Conservation (phyloP, 2,797 vertebrate species). For the Bovichtus diacanthus region DNA sequence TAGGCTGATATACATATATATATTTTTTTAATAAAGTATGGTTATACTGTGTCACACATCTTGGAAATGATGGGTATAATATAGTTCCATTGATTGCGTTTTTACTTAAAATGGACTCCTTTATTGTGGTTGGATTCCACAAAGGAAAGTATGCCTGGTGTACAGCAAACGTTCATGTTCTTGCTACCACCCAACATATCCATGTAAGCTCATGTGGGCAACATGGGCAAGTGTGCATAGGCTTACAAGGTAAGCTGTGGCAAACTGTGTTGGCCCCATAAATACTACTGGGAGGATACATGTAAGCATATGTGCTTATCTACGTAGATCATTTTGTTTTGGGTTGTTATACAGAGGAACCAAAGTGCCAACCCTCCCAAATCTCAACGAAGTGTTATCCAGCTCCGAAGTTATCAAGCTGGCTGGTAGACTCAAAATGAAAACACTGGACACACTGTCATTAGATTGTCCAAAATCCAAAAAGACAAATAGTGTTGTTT, state of each 20-base stretch:
- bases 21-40: slow-evolving; percentile 25
- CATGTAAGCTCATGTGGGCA: background rate
- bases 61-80: background rate
- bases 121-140: background rate
- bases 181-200: background rate
- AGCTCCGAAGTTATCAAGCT: slow-evolving; percentile 1
- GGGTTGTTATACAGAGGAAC: background rate
- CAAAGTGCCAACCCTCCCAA: background rate
- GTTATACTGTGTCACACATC: slow-evolving; percentile 7
- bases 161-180: background rate
- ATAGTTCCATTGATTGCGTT: slow-evolving; percentile 4
- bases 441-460: background rate
- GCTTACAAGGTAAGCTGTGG: background rate
- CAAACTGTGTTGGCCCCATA: background rate
- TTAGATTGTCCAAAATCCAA: background rate
- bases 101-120: slow-evolving; percentile 7
- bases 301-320: background rate
- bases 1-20: too few relatives aligned
- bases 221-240: background rate
- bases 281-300: background rate
- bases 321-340: slow-evolving; percentile 2
- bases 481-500: background rate
- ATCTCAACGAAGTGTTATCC: background rate
- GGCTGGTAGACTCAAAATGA: background rate
- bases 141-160: background rate